Percentiles rank a stretch among this genome's conserved stretches.
phyloP scores from a whole-genome alignment of 2,113 vertebrate genomes.

The Neodon shergylaensis region DNA sequence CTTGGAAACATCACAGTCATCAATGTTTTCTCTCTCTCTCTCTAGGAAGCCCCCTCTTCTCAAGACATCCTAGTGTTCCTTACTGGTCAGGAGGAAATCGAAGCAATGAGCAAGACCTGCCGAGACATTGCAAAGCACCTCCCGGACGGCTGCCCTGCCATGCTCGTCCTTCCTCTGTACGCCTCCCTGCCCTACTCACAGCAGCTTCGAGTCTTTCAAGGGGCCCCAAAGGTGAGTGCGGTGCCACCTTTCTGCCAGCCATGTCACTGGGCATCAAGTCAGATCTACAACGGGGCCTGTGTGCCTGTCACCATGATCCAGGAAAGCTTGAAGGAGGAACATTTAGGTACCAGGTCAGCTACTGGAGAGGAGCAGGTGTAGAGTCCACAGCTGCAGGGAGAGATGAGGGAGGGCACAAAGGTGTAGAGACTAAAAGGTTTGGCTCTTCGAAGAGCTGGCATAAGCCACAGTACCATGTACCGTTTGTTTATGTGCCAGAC shows the following conservation, averaged over 20 bases:
- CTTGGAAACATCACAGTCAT: background rate
- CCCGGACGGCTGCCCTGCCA: conserved; percentile 89
- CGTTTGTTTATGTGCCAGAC: background rate
- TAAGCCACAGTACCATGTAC: background rate
- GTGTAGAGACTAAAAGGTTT: background rate
- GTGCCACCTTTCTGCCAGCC: background rate
- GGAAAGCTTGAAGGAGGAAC: background rate
- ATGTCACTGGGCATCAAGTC: background rate
- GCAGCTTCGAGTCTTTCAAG: conserved; percentile 95
- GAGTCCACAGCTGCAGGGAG: fast-evolving
- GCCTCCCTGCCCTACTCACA: conserved; percentile 94
- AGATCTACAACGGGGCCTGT: background rate
- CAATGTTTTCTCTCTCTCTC: background rate
- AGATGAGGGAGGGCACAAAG: background rate
- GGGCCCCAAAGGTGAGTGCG: conserved; percentile 90
- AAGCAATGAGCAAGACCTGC: conserved; percentile 96
- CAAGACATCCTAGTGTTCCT: conserved; percentile 97
- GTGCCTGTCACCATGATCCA: background rate
- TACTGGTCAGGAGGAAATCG: conserved; percentile 98
- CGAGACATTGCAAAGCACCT: conserved; percentile 94
- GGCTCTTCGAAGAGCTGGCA: background rate
- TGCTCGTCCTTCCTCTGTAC: conserved; percentile 94
- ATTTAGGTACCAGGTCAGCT: background rate
- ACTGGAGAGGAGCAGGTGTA: background rate
- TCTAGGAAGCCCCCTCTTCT: conserved; percentile 91